These are phyloP conservation scores for Hippasteria phrygiana DNA, from an alignment of 53 echinoderm and acorn worm species.

Conservation along the genomic window DNA sequence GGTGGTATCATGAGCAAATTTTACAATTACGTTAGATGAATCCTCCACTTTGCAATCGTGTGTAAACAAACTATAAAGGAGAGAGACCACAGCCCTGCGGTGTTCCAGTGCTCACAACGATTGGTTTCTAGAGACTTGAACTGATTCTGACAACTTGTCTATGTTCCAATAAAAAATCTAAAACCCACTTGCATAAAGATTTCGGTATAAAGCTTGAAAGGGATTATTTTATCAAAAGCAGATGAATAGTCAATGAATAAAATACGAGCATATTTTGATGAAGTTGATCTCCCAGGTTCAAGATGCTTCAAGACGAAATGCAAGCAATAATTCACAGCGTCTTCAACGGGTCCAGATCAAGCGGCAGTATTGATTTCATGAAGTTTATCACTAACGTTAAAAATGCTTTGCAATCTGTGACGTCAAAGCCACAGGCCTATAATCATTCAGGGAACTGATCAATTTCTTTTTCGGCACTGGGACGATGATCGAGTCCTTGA, in stretches of 20 bases:
- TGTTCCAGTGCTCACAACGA: slow-evolving; percentile 2
- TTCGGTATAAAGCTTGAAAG: slow-evolving; percentile 43
- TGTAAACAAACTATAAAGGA: no score
- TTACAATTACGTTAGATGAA: no score
- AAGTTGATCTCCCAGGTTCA: slow-evolving; percentile 27
- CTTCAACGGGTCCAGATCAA: slow-evolving; percentile 52
- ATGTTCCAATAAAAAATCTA: slow-evolving; percentile 26
- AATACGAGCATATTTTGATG: slow-evolving; percentile 46
- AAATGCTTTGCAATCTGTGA: slow-evolving; percentile 46
- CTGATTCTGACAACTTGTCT: slow-evolving; percentile 33
- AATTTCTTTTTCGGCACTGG: slow-evolving; percentile 63
- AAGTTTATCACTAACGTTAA: slow-evolving; percentile 48
- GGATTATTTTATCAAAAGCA: slow-evolving; percentile 59
- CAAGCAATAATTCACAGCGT: slow-evolving; percentile 46
- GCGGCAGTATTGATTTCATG: slow-evolving; percentile 32
- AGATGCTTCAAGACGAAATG: slow-evolving; percentile 34
- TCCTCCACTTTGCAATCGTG: no score
- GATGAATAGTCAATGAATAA: slow-evolving; percentile 59
- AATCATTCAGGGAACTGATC: slow-evolving; percentile 46
- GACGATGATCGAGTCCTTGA: slow-evolving; percentile 53
- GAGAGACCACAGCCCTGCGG: slow-evolving; percentile 18
- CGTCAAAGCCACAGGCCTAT: slow-evolving; percentile 32
- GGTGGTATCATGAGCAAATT: no score
- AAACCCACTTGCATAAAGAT: slow-evolving; percentile 29
- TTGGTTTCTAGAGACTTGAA: neutral